Evolutionary conservation across 2,797 vertebrate genomes (phyloP), one percentile per base, ranked within the genome.

Genomic region (Esox masquinongy): DNA sequence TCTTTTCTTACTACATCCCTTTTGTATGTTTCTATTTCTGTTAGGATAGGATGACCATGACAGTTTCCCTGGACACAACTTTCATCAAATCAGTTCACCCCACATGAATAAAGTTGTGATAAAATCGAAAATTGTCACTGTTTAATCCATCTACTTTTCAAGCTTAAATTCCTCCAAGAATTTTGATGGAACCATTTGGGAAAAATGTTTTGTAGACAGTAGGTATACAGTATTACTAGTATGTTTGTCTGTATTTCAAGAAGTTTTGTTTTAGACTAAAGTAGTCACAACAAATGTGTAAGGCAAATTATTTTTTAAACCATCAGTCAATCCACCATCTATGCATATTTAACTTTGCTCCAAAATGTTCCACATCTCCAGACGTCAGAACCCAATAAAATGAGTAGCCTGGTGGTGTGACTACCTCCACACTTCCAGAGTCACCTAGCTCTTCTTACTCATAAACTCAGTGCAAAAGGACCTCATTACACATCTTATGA

Each of bases 41-140:
- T 47, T 47, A 90, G 89, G 89, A 0, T 90, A 89, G 66, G 50
- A 36, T 26, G 43, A 71, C 59, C n/a, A 36, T 22, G 47, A 64
- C 39, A 19, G 34, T 68, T 74, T 80, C 76, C 29, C n/a, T 22
- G 66, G 72, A 72, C 49, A 68, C 68, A 26, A 34, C 63, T 74
- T 4, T 24, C 68, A 49, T 49, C 19, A 22, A 0, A 26, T 7
- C 19, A 22, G 1, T 50, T 7, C 31, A 36, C 70, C 34, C n/a
- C 51, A 72, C 29, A 31, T 36, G 17, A 72, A 59, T 72, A 72
- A 61, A 72, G 34, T 31, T 70, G 47, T 24, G 24, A 49, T 70
- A 17, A 70, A 47, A 49, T 24, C 22, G 26, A 22, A 24, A 43
- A 64, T 26, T 22, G 43, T 12, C 68, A 24, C 68, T 70, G 49